phyloP scores from a whole-genome alignment of 2,797 vertebrate species.

The Sparidentex hasta region DNA sequence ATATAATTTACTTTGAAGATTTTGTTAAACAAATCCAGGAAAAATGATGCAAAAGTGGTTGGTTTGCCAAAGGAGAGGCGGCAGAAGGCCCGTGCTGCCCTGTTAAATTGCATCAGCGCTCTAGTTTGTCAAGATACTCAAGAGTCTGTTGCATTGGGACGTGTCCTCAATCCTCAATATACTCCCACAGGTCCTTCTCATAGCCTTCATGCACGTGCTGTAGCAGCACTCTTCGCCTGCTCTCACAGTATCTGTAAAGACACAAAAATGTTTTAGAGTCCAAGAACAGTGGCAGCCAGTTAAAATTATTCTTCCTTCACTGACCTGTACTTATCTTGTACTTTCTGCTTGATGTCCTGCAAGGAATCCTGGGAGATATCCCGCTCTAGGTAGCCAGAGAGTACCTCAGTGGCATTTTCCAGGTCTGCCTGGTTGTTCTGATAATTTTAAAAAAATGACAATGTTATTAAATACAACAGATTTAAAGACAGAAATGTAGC shows the following conservation, averaged over 20 bases:
- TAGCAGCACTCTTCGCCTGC: conserved; percentile 97
- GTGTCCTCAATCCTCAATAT: conserved; percentile 98
- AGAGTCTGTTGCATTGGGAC: conserved; percentile 86
- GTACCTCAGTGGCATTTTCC: conserved; percentile 99
- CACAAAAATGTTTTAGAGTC: conserved; percentile 29
- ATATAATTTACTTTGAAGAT: conserved; percentile 98
- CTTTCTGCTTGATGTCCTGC: conserved; percentile 99
- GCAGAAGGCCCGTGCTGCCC: conserved; percentile 88
- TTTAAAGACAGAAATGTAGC: conserved; percentile 8
- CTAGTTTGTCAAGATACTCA: conserved; percentile 92
- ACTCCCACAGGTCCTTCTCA: conserved; percentile 99
- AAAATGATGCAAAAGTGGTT: conserved; percentile 88
- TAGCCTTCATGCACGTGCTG: conserved; percentile 99
- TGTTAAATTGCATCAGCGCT: conserved; percentile 95
- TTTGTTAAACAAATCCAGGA: conserved; percentile 93
- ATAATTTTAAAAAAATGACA: conserved; percentile 12
- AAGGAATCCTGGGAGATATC: conserved; percentile 99
- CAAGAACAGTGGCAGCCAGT: background rate
- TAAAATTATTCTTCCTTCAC: conserved; percentile 41
- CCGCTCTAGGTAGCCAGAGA: conserved; percentile 99
- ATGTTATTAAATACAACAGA: conserved; percentile 19
- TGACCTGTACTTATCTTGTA: conserved; percentile 99
- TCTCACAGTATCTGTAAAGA: conserved; percentile 98
- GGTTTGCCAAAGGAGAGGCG: conserved; percentile 90
- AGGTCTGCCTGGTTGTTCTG: conserved; percentile 99